These are phyloP conservation scores for Tryphoninae sp. DNA, from an alignment of 2,888 invertebrate species.

Conservation along the genomic window DNA sequence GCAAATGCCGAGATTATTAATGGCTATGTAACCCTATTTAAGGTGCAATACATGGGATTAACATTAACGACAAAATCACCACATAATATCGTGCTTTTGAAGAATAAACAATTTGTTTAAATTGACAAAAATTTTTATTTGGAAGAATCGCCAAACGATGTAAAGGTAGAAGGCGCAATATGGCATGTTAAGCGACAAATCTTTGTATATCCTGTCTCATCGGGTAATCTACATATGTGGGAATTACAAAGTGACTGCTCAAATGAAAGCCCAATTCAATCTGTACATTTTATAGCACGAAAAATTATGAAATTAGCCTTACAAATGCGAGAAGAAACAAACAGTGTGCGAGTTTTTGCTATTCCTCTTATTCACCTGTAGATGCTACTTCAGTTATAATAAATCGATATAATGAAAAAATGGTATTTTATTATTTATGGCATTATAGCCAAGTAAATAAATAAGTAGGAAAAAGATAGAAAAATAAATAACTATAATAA, in stretches of 20 bases:
- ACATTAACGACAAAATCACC: constrained; percentile 25
- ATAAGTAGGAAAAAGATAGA: too few relatives aligned
- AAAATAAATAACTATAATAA: too few relatives aligned
- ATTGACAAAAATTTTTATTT: not conserved
- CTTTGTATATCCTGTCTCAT: constrained; percentile 20
- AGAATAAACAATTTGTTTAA: not conserved
- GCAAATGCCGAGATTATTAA: not conserved
- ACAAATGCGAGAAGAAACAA: not conserved
- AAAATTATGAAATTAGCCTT: constrained; percentile 18
- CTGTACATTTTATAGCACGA: constrained; percentile 5
- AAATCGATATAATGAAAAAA: too few relatives aligned
- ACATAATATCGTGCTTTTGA: constrained; percentile 27
- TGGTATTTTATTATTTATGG: too few relatives aligned
- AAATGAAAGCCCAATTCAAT: not conserved
- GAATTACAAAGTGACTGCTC: constrained; percentile 1
- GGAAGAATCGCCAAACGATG: constrained; percentile 1
- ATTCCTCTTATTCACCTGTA: constrained; percentile 1
- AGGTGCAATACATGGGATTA: constrained; percentile 32
- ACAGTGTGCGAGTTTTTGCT: constrained; percentile 9
- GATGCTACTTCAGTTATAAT: not conserved
- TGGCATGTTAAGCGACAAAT: constrained; percentile 15
- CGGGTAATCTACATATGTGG: constrained; percentile 3
- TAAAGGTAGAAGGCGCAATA: constrained; percentile 8
- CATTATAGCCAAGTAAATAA: too few relatives aligned
- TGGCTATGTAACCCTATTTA: constrained; percentile 6